These are phyloP conservation scores for Ornithoptera alexandrae DNA, from an alignment of 2,888 invertebrate genomes.

Conservation along the genomic window DNA sequence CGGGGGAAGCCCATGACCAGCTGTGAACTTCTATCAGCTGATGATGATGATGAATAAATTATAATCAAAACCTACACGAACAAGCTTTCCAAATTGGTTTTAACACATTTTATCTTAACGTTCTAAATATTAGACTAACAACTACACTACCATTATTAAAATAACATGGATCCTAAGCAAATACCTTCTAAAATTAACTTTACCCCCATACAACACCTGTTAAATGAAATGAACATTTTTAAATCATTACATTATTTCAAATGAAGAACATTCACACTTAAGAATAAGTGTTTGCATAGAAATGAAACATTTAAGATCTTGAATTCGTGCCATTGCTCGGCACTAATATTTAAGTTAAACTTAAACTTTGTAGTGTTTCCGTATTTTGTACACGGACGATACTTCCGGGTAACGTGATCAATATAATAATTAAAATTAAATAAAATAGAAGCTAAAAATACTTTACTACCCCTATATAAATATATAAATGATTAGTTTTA, in stretches of 20 bases:
- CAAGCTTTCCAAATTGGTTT: no score
- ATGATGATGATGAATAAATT: background rate
- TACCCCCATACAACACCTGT: background rate
- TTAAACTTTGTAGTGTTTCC: background rate
- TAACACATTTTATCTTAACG: background rate
- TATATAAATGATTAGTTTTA: no score
- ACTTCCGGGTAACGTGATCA: background rate
- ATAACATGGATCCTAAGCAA: no score
- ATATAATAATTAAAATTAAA: no score
- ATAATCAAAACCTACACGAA: no score
- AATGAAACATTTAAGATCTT: background rate
- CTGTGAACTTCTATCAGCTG: no score
- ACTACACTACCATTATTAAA: no score
- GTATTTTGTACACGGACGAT: background rate
- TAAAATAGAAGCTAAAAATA: no score
- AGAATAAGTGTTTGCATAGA: background rate
- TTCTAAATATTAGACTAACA: background rate
- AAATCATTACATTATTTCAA: background rate
- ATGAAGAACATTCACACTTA: background rate
- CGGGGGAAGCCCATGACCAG: no score
- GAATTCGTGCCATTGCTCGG: background rate
- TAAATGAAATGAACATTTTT: background rate
- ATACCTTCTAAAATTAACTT: background rate
- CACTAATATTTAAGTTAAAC: background rate
- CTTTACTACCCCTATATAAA: no score